phyloP scores from a whole-genome alignment of 2,113 vertebrate genomes.

The Leptobrachium leishanense region DNA sequence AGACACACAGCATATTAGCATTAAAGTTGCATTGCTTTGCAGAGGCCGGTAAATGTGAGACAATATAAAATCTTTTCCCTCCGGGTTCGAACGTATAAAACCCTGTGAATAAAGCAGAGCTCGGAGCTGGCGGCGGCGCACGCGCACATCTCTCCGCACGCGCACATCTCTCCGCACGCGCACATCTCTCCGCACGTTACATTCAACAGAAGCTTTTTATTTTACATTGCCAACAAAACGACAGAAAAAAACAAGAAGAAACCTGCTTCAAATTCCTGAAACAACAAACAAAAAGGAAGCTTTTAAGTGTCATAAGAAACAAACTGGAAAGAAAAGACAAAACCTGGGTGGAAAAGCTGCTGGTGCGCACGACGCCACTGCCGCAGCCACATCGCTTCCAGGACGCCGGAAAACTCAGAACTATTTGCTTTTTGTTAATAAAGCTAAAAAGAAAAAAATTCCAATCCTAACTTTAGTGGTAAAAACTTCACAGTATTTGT shows the following conservation, averaged over 20 bases:
- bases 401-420: constrained; percentile 47
- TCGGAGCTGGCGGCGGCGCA: too few species aligned
- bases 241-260: neutral
- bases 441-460: constrained; percentile 60
- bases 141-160: too few species aligned
- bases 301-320: constrained; percentile 54
- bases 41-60: too few species aligned
- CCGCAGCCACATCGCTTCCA: constrained; percentile 49
- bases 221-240: too few species aligned
- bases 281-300: constrained; percentile 61
- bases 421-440: constrained; percentile 52
- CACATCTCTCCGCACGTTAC: neutral
- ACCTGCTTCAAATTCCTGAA: constrained; percentile 55
- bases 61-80: too few species aligned
- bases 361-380: constrained; percentile 60
- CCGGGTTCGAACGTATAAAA: too few species aligned
- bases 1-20: too few species aligned
- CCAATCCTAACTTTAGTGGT: constrained; percentile 73
- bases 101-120: too few species aligned
- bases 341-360: constrained; percentile 56
- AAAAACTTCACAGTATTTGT: constrained; percentile 78
- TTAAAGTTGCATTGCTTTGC: too few species aligned
- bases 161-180: too few species aligned
- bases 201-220: neutral
- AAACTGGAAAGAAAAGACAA: constrained; percentile 63